These are phyloP conservation scores for Melopsittacus undulatus DNA, from an alignment of 2,797 vertebrate species.

Conservation along the genomic window DNA sequence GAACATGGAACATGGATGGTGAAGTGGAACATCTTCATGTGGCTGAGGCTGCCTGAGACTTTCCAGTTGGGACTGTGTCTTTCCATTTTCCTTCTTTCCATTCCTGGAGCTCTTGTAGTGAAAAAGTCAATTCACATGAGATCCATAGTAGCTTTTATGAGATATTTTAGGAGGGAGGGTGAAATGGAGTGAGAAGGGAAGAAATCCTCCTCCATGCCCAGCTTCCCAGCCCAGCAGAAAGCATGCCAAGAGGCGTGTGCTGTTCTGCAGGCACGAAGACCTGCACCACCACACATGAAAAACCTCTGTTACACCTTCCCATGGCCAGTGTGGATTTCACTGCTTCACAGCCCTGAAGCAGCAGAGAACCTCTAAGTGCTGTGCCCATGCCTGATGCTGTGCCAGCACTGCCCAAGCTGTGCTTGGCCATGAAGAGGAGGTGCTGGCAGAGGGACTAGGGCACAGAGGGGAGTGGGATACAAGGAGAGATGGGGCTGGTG, in stretches of 20 bases:
- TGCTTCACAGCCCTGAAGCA: not conserved
- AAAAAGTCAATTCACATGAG: not conserved
- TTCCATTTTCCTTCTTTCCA: not conserved
- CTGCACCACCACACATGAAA: fast-evolving
- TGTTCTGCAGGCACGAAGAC: fast-evolving
- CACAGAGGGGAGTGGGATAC: fast-evolving
- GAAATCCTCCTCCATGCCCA: not conserved
- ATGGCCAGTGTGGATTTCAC: not conserved
- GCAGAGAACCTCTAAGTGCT: not conserved
- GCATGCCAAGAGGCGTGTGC: fast-evolving
- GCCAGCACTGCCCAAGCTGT: not conserved
- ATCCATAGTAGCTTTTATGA: not conserved
- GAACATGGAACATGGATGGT: not conserved
- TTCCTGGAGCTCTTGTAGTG: not conserved
- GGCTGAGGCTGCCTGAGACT: not conserved
- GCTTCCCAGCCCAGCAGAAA: not conserved
- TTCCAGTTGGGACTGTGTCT: not conserved
- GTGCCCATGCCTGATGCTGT: fast-evolving
- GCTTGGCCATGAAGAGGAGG: fast-evolving
- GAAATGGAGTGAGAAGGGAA: fast-evolving
- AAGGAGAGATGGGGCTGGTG: fast-evolving
- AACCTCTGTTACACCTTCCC: not conserved
- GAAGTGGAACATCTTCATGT: not conserved
- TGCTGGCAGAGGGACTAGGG: not conserved
- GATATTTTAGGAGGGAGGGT: not conserved